Conservation (phyloP, 2,113 vertebrate species). For the Alligator sinensis region DNA sequence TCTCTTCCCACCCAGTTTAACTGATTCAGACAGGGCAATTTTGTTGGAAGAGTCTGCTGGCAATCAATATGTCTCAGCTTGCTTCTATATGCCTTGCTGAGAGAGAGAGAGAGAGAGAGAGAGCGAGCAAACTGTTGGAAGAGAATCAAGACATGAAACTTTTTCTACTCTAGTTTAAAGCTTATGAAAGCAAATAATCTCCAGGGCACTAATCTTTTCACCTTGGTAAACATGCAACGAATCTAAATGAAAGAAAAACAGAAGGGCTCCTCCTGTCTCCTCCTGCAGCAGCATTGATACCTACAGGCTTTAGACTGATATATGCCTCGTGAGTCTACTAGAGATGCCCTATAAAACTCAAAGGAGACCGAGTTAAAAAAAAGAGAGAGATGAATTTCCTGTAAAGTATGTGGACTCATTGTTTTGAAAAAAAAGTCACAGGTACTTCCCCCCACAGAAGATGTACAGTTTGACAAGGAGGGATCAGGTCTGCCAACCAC, state of each 20-base stretch:
- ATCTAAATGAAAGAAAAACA: conserved; percentile 70
- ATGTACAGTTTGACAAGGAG: conserved; percentile 25
- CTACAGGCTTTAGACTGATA: conserved; percentile 21
- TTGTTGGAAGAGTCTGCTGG: conserved; percentile 74
- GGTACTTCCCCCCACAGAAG: neutral
- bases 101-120: conserved; percentile 64
- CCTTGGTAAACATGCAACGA: conserved; percentile 74
- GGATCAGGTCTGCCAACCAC: conserved; percentile 8
- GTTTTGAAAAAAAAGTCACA: conserved; percentile 14
- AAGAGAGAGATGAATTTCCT: conserved; percentile 6
- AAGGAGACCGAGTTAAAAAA: neutral
- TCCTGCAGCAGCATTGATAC: conserved; percentile 21
- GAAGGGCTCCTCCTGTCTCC: conserved; percentile 6
- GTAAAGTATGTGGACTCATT: neutral
- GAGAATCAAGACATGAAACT: conserved; percentile 79
- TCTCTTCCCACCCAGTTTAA: conserved; percentile 77
- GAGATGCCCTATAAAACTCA: neutral
- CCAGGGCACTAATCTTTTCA: conserved; percentile 77
- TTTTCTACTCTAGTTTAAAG: conserved; percentile 77
- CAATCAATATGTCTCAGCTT: conserved; percentile 81
- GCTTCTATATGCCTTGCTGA: conserved; percentile 75
- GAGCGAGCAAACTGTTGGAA: conserved; percentile 60
- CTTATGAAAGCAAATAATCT: conserved; percentile 81
- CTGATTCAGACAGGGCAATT: conserved; percentile 78
- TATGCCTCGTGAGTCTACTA: conserved; percentile 10